These are phyloP conservation scores for Naja naja DNA, from an alignment of 2,113 vertebrate genomes.

Conservation along the genomic window DNA sequence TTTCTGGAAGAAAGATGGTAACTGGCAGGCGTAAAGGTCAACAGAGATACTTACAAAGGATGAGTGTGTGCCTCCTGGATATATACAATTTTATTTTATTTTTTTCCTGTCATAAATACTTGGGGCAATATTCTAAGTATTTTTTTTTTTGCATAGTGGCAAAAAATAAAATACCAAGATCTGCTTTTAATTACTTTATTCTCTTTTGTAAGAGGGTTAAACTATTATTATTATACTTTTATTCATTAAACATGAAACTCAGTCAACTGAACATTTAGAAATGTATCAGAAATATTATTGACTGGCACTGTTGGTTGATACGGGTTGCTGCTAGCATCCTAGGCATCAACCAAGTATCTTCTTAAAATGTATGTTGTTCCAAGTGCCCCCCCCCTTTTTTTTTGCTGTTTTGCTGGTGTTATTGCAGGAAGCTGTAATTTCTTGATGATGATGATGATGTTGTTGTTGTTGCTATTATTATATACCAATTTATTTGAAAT, in stretches of 20 bases:
- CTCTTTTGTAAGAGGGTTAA: neutral
- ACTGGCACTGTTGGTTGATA: too few species aligned
- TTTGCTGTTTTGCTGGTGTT: too few species aligned
- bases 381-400: too few species aligned
- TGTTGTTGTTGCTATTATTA: neutral
- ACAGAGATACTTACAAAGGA: neutral
- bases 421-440: too few species aligned
- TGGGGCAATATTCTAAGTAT: neutral
- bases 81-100: neutral
- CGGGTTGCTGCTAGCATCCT: too few species aligned
- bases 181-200: neutral
- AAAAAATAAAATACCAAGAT: neutral
- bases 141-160: neutral
- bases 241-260: too few species aligned
- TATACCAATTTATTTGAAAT: neutral
- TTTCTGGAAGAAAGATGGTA: neutral
- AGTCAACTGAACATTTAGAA: too few species aligned
- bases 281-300: too few species aligned
- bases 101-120: neutral
- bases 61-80: neutral
- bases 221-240: neutral
- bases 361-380: too few species aligned
- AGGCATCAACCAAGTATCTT: too few species aligned
- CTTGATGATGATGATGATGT: too few species aligned
- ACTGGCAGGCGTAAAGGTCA: neutral